These are phyloP conservation scores for Accipiter cooperii DNA, from an alignment of 2,113 vertebrate species.

Conservation along the genomic window DNA sequence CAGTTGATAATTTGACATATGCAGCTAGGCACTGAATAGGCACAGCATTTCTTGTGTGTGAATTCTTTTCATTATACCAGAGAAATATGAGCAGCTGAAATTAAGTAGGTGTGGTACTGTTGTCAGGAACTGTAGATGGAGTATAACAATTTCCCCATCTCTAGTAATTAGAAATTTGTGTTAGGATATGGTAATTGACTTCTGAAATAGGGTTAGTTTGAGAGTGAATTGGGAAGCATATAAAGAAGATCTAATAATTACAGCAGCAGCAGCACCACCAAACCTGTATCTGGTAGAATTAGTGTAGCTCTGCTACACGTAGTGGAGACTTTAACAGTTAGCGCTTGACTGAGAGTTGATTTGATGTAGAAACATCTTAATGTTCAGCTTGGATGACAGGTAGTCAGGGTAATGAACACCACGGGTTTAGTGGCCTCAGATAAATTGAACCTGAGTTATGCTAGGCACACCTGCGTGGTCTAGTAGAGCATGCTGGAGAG, in stretches of 20 bases:
- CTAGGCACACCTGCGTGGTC: rapidly evolving
- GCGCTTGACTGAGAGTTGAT: neutral
- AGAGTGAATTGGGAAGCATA: neutral
- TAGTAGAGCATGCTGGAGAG: neutral
- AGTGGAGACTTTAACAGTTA: neutral
- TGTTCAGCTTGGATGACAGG: neutral
- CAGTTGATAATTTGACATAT: neutral
- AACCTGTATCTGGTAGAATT: neutral
- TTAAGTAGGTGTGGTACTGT: neutral
- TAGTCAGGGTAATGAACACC: neutral
- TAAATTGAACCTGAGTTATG: neutral
- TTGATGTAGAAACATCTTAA: neutral
- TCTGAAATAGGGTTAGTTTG: neutral
- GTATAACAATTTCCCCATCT: neutral
- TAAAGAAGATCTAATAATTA: neutral
- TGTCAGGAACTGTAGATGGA: neutral
- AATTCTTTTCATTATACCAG: neutral
- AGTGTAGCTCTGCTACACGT: neutral
- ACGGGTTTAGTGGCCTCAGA: neutral
- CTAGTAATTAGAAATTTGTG: neutral
- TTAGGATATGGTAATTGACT: neutral
- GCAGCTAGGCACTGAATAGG: neutral
- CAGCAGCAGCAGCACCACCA: neutral
- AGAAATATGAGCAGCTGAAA: neutral
- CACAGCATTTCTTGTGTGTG: neutral